A percentile compares a stretch with the other conserved stretches of the same genome.
Conservation (phyloP, 1,140 invertebrate genomes). For the Caerostris extrusa region DNA sequence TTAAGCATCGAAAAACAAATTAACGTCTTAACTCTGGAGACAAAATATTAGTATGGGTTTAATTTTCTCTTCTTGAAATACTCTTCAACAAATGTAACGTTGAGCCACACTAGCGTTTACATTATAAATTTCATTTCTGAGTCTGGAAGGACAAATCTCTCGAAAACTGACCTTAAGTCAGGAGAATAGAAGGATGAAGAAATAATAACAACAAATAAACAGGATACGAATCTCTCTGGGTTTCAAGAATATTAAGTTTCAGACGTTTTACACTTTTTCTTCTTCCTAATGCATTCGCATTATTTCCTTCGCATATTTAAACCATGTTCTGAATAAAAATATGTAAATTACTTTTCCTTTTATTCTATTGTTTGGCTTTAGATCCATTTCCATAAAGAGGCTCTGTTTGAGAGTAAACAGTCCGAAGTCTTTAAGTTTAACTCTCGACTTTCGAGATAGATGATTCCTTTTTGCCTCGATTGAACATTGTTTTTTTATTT, state of each 20-base stretch:
- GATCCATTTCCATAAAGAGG: not conserved
- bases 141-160: not conserved
- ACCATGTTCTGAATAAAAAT: not conserved
- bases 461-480: not conserved
- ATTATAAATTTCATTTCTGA: not conserved
- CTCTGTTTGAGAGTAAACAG: not conserved
- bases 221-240: not conserved
- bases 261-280: not conserved
- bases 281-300: not conserved
- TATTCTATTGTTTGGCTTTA: not conserved
- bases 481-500: not conserved
- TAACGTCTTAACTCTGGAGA: not conserved
- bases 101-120: not conserved
- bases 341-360: constrained; percentile 4
- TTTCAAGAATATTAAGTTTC: constrained; percentile 17
- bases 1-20: not conserved
- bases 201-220: not conserved
- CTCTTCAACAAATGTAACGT: not conserved
- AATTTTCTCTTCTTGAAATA: not conserved
- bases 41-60: not conserved
- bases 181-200: not conserved
- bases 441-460: not conserved
- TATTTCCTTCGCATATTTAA: constrained; percentile 31
- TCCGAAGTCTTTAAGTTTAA: not conserved
- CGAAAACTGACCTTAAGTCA: not conserved